Base-by-base conservation (phyloP, 2,888 invertebrate genomes). In the Torymus aiolomorphi region DNA sequence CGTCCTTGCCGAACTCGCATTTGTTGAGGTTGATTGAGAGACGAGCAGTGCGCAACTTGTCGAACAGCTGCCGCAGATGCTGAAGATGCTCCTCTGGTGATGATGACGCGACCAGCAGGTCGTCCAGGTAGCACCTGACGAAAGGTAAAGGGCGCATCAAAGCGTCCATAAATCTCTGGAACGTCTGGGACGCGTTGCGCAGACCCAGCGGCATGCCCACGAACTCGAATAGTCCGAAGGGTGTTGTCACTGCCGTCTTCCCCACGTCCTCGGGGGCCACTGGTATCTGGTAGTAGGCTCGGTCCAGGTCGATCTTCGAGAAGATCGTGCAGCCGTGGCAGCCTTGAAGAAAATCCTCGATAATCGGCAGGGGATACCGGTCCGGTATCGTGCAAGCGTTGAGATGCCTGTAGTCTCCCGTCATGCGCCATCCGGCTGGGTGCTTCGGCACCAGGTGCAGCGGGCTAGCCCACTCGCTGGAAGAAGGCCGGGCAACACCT, bases 401-500 rank as follows among this genome's bases (percentile, higher is more conserved):
- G 0, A 87, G 78, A n/a, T 31, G n/a, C 2, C 88, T 65, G 57
- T 85, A 88, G 59, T 88, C 87, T 1, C 86, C 86, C 66, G 85
- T 86, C 0, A 83, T 81, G 13, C 85, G 76, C 83, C 85, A 82
- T 0, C 81, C 80, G 10, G 82, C 85, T 18, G 69, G 56, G 49
- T 83, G 84, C 74, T 87, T 89, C 11, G 80, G 79, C 0, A 84
- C 87, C 49, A 88, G 63, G 76, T 88, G 88, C 0, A 91, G 82
- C 1, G 89, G 91, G 56, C 87, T 88, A 0, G 90, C 84, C 90
- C 89, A 91, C 2, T 83, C 79, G 54, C 89, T 89, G 5, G 87
- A 87, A 0, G 90, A 91, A 0, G 89, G 91, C 5, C 90, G 83
- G 18, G 89, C 88, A 2, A 91, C 89, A 0, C 90, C 91, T 52